Base-by-base conservation (phyloP, 2,113 vertebrate genomes). In the Paedocypris sp. region DNA sequence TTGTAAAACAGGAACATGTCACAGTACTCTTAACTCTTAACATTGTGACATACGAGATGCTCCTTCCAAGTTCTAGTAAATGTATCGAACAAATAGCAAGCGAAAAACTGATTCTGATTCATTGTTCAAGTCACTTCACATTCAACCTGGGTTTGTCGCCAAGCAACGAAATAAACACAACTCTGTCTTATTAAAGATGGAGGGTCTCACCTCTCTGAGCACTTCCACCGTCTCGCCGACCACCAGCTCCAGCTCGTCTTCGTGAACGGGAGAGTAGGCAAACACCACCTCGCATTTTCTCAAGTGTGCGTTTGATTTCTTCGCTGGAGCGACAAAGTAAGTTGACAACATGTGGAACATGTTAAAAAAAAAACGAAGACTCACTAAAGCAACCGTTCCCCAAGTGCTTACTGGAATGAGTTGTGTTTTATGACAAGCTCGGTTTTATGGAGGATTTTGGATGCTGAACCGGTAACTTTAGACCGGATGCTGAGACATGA, bases 171-270 rank as follows among this genome's bases (percentile, higher is more conserved):
- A n/a, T n/a, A n/a, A n/a, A n/a, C n/a, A n/a, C n/a, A 38, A 47
- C 41, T 47, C 10, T 54, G 3, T 29, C n/a, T 33, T 42, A 22
- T 20, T 29, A 19, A 3, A 62, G 46, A 53, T 31, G 32, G 39
- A 15, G n/a, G 51, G n/a, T 6, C 13, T 77, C 73, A 90, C 87
- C 89, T 93, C 88, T 72, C 59, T 83, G 67, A 92, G 31, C 60
- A 92, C 73, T 64, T 90, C 88, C 41, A 92, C 43, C 5, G 69
- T 77, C 18, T 92, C 91, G 10, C 91, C 91, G 10, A 74, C 62
- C 35, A 68, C 70, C 72, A 92, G 77, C 41, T 73, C 67, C 72
- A 92, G 76, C 62, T 93, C 89, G 8, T 92, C 90, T 0, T 74
- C 47, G 50, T 88, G 86, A 20, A 64, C 0, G 0, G 86, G 71